Percentiles rank a stretch among this genome's conserved stretches.
These are phyloP conservation scores for Caerostris darwini DNA, from an alignment of 1,140 invertebrate genomes.

Conservation along the genomic window DNA sequence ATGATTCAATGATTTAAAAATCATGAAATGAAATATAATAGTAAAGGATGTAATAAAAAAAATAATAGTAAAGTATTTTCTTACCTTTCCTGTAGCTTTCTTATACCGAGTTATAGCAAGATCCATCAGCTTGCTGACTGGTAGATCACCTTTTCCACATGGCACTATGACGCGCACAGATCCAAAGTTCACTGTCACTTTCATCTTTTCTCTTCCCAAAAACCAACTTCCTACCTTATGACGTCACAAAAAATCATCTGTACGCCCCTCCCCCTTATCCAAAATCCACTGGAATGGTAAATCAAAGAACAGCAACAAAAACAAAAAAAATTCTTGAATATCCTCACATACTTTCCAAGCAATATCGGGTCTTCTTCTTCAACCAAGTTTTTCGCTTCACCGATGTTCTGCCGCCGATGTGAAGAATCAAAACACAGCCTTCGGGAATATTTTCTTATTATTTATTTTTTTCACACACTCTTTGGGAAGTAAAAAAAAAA, in stretches of 20 bases:
- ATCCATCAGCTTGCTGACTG: constrained; percentile 94
- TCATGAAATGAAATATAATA: too few species aligned
- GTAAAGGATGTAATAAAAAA: too few species aligned
- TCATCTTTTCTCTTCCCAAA: constrained; percentile 86
- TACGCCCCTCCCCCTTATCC: constrained; percentile 48
- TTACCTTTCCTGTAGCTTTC: constrained; percentile 97
- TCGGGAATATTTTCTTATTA: background rate
- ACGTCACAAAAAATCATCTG: constrained; percentile 73
- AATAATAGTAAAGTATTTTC: constrained; percentile 71
- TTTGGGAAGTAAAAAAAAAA: background rate
- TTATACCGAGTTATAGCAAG: constrained; percentile 95
- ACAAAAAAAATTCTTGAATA: constrained; percentile 55
- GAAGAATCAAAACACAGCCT: background rate
- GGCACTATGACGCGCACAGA: constrained; percentile 96
- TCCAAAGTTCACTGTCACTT: constrained; percentile 99
- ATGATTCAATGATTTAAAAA: too few species aligned
- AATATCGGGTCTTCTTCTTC: background rate
- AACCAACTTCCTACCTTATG: constrained; percentile 61
- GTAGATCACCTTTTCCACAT: constrained; percentile 94
- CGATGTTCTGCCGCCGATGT: background rate
- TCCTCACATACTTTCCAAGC: constrained; percentile 68
- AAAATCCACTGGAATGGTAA: constrained; percentile 33
- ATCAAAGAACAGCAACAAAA: background rate
- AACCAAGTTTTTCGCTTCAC: constrained; percentile 2
- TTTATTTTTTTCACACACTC: constrained; percentile 34